Evolutionary conservation across 2,888 invertebrate species (phyloP).

Genomic region (Papilio protenor): DNA sequence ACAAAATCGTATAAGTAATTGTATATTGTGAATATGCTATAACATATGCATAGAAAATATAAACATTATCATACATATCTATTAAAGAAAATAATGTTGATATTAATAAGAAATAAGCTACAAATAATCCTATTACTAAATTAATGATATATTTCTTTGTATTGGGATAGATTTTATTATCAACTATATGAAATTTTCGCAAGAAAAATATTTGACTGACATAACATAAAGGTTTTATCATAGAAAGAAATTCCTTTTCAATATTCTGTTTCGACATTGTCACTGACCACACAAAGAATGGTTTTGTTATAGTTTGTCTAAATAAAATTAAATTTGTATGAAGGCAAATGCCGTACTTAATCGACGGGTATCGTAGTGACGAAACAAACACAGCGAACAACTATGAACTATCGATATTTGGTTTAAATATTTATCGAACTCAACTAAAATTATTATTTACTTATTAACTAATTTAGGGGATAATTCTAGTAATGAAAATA

Average conservation of each 20-base stretch:
- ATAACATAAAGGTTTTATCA: slow-evolving; percentile 33
- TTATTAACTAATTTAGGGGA: too few relatives aligned
- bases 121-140: slow-evolving; percentile 9
- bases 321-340: too few relatives aligned
- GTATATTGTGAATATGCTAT: slow-evolving; percentile 37
- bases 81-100: slow-evolving; percentile 5
- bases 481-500: too few relatives aligned
- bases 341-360: too few relatives aligned
- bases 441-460: too few relatives aligned
- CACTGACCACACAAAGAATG: not conserved
- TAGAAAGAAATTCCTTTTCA: slow-evolving; percentile 29
- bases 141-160: not conserved
- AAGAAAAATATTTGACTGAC: slow-evolving; percentile 26
- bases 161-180: not conserved
- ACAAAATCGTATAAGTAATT: slow-evolving; percentile 21
- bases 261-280: slow-evolving; percentile 7
- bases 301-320: not conserved
- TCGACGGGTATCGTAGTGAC: too few relatives aligned
- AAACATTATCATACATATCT: not conserved
- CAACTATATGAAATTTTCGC: slow-evolving; percentile 19
- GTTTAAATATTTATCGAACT: too few relatives aligned
- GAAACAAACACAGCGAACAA: too few relatives aligned
- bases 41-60: slow-evolving; percentile 32
- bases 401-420: too few relatives aligned
- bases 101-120: slow-evolving; percentile 15